Evolutionary conservation across 2,888 invertebrate species (phyloP).

Genomic region (Carpatolechia fugitivella): DNA sequence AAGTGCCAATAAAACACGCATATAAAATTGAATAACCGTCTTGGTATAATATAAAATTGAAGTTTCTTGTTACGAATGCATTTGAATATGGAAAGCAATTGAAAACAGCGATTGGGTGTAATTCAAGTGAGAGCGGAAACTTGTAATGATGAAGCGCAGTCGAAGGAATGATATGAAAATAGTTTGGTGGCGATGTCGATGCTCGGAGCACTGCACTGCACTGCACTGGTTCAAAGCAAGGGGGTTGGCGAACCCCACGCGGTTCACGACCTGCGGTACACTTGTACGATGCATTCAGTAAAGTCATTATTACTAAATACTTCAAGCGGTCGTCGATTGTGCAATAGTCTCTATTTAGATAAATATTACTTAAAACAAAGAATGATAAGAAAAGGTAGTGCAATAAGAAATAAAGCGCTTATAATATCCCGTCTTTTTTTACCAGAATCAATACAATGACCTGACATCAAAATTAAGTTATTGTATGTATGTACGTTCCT

Average conservation of each 20-base stretch:
- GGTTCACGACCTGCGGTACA: conserved; percentile 23
- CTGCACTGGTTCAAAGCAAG: conserved; percentile 27
- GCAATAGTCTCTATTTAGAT: no score
- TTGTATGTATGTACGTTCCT: no score
- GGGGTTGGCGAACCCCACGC: conserved; percentile 29
- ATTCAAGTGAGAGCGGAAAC: conserved; percentile 38
- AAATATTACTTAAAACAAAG: no score
- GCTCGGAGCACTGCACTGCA: conserved; percentile 19
- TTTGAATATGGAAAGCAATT: conserved; percentile 44
- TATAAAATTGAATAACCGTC: conserved; percentile 5
- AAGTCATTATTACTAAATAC: conserved; percentile 3
- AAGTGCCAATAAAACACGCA: not conserved
- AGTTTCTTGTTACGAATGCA: conserved; percentile 29
- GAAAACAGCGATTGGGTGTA: conserved; percentile 37
- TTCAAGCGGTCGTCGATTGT: not conserved
- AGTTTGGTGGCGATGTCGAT: conserved; percentile 41
- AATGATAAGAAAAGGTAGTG: no score
- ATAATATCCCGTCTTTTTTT: no score
- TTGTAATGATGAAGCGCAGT: conserved; percentile 38
- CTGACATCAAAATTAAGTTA: no score
- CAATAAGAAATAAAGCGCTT: no score
- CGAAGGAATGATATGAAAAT: conserved; percentile 44
- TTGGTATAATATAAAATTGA: conserved; percentile 16
- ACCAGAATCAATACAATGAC: no score
- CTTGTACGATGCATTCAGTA: not conserved